Evolutionary conservation across 2,797 vertebrate genomes (phyloP).

Genomic region (Syngnathus rostellatus): DNA sequence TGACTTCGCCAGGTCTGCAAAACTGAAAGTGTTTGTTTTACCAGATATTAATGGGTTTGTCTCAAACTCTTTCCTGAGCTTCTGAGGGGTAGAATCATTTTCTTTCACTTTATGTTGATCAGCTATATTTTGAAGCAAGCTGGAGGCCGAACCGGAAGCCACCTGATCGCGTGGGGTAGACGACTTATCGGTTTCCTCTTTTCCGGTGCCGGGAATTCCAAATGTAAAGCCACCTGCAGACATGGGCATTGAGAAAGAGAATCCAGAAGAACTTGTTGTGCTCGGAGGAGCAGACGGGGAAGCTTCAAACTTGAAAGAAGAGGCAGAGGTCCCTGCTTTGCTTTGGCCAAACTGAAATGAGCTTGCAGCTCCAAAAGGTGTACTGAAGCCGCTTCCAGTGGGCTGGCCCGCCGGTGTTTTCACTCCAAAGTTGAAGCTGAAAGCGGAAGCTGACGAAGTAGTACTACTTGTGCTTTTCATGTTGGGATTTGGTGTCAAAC

Average conservation of each 20-base stretch:
- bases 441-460: slow-evolving; percentile 53
- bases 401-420: slow-evolving; percentile 59
- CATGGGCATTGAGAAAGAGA: slow-evolving; percentile 76
- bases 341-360: slow-evolving; percentile 80
- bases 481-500: slow-evolving; percentile 72
- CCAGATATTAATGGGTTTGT: slow-evolving; percentile 72
- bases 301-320: slow-evolving; percentile 74
- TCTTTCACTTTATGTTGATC: slow-evolving; percentile 75
- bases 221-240: slow-evolving; percentile 78
- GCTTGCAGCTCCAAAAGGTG: slow-evolving; percentile 61
- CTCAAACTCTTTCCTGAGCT: background rate
- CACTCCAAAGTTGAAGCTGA: slow-evolving; percentile 56
- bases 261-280: slow-evolving; percentile 65
- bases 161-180: slow-evolving; percentile 21
- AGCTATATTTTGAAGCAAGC: slow-evolving; percentile 67
- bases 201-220: slow-evolving; percentile 74
- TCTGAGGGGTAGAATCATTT: slow-evolving; percentile 12
- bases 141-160: slow-evolving; percentile 50
- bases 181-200: slow-evolving; percentile 35
- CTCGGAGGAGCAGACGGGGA: slow-evolving; percentile 53
- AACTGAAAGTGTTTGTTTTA: slow-evolving; percentile 70
- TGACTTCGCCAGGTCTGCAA: slow-evolving; percentile 83
- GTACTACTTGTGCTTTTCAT: slow-evolving; percentile 42
- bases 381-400: slow-evolving; percentile 70
- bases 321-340: slow-evolving; percentile 61